phyloP scores from a whole-genome alignment of 2,888 invertebrate genomes.

The Parascotia fuliginaria region DNA sequence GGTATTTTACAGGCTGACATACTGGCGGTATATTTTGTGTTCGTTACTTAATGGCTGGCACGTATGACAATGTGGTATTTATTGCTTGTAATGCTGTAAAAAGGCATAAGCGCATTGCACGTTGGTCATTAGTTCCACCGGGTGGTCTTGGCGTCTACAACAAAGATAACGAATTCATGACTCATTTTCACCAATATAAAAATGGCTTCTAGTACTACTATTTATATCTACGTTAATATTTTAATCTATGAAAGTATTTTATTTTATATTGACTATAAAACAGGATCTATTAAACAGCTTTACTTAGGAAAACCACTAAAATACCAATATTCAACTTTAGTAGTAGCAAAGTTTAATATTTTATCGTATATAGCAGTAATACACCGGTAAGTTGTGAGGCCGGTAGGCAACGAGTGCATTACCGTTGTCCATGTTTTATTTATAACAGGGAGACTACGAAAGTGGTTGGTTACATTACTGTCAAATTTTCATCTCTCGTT shows the following conservation, averaged over 20 bases:
- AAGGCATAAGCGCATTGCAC: conserved; percentile 20
- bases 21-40: conserved; percentile 11
- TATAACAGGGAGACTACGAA: conserved; percentile 52
- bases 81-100: conserved; percentile 31
- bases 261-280: conserved; percentile 19
- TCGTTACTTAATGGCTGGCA: conserved; percentile 31
- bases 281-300: conserved; percentile 14
- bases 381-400: conserved; percentile 37
- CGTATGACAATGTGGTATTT: conserved; percentile 23
- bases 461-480: conserved; percentile 74
- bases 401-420: conserved; percentile 65
- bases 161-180: conserved; percentile 24
- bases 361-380: conserved; percentile 43
- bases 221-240: conserved; percentile 11
- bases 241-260: conserved; percentile 27
- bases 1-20: conserved; percentile 17
- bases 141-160: conserved; percentile 12
- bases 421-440: conserved; percentile 66
- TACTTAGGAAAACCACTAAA: conserved; percentile 20
- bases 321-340: conserved; percentile 27
- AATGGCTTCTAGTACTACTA: conserved; percentile 14
- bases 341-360: conserved; percentile 29
- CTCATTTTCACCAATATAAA: conserved; percentile 20
- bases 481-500: conserved; percentile 62
- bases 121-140: conserved; percentile 15